phyloP scores from a whole-genome alignment of 2,797 vertebrate genomes.

The Poeciliopsis paucimaculata region DNA sequence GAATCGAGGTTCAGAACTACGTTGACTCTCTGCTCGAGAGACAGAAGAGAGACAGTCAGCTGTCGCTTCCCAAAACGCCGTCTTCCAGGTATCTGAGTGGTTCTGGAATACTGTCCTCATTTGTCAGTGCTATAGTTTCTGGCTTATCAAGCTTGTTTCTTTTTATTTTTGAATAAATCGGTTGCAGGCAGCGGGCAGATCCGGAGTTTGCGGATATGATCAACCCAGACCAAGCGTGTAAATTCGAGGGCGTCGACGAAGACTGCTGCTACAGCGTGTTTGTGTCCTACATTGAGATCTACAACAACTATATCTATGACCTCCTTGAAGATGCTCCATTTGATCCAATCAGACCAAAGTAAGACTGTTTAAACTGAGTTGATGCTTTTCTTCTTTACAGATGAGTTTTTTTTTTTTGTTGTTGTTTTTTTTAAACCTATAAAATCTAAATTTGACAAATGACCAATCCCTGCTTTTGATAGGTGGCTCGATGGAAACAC shows the following conservation, averaged over 20 bases:
- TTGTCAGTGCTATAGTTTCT: neutral
- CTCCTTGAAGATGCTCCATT: conserved; percentile 89
- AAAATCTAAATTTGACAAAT: neutral
- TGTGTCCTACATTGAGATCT: conserved; percentile 97
- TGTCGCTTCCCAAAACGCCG: conserved; percentile 82
- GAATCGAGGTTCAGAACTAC: conserved; percentile 92
- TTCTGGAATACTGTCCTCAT: neutral
- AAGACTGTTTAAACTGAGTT: conserved; percentile 58
- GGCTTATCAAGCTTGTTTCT: neutral
- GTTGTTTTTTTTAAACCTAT: neutral
- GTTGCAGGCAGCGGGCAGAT: conserved; percentile 85
- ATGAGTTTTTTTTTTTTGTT: neutral
- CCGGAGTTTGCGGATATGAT: conserved; percentile 96
- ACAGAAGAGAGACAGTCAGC: conserved; percentile 88
- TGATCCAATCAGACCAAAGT: conserved; percentile 94
- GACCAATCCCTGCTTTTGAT: conserved; percentile 76
- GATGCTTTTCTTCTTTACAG: neutral
- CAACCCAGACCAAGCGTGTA: conserved; percentile 85
- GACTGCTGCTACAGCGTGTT: conserved; percentile 95
- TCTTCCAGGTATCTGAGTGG: conserved; percentile 79
- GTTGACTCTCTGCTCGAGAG: conserved; percentile 93
- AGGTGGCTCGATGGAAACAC: conserved; percentile 92
- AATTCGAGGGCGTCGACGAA: conserved; percentile 89
- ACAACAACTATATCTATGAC: conserved; percentile 98
- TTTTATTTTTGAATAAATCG: neutral